These are phyloP conservation scores for Narcine bancroftii DNA, from an alignment of 2,113 vertebrate species.

Conservation along the genomic window DNA sequence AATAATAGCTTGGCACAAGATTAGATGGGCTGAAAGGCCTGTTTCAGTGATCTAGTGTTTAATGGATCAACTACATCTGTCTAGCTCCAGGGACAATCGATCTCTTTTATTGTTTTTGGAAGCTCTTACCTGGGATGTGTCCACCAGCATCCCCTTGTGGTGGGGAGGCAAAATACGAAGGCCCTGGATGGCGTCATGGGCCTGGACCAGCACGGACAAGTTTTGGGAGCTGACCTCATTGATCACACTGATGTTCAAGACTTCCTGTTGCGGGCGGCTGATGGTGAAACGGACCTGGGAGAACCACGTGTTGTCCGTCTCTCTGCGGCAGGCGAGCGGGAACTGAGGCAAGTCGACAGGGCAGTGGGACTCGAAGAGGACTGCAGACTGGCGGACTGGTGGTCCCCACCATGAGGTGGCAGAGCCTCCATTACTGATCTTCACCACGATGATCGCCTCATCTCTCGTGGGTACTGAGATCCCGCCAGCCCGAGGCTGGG, in stretches of 20 bases:
- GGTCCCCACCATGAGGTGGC: conserved; percentile 56
- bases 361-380: conserved; percentile 51
- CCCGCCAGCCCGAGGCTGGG: conserved; percentile 45
- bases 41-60: no score
- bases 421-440: conserved; percentile 46
- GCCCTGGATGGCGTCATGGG: conserved; percentile 51
- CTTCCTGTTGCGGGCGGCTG: conserved; percentile 43
- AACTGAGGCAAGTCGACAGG: conserved; percentile 45
- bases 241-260: conserved; percentile 48
- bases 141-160: conserved; percentile 50
- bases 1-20: no score
- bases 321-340: conserved; percentile 43
- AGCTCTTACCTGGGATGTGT: conserved; percentile 53
- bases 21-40: no score
- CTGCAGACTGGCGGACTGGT: conserved; percentile 46
- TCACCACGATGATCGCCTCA: conserved; percentile 50
- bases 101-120: not conserved
- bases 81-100: not conserved
- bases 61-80: no score
- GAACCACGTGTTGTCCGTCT: conserved; percentile 51
- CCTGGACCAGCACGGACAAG: conserved; percentile 49
- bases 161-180: conserved; percentile 53
- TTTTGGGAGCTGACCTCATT: conserved; percentile 48
- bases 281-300: conserved; percentile 48
- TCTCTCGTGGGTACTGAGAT: conserved; percentile 50